Evolutionary conservation across 2,888 invertebrate species (phyloP), one percentile per base, ranked within the genome.

Genomic region (Orchesella flavescens): DNA sequence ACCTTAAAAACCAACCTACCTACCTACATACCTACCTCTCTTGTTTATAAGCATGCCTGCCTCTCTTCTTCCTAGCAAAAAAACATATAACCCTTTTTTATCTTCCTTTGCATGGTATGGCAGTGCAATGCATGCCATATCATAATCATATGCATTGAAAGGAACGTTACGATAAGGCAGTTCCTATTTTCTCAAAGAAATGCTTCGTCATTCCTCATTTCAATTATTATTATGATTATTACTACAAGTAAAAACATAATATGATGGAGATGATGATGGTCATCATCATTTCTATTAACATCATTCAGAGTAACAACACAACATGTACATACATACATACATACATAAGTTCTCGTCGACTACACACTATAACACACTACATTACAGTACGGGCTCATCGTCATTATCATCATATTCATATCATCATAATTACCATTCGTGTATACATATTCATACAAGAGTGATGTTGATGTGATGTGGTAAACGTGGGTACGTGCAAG

Each of bases 211-310:
- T 83, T 74, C 53, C 78, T 57, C 78, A 74, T 83, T 83, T 83
- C 83, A 83, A 83, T 83, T 83, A 83, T 83, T 72, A 83, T 83
- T 73, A 83, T 78, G 78, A 83, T 83, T 83, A 83, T 83, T 83
- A 77, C 83, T 63, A 77, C 73, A 68, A 83, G 77, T 49, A 76
- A 71, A 63, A 79, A 15, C 0, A 59, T 49, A 68, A 74, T 71
- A 74, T 78, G 63, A 68, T 19, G 7, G 57, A 46, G 71, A 76
- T 83, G 65, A 83, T 83, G 82, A 76, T 65, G 63, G 69, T 83
- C 82, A 82, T 82, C 82, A 82, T 82, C 82, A 82, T 82, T 82
- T 75, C 82, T 82, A 75, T 82, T 82, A 82, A 68, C 82, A 74
- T 82, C 69, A 74, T 73, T 34, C 43, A 46, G 10, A 19, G 65